These are phyloP conservation scores for Drosophila parabipectinata DNA, from an alignment of 1,140 invertebrate genomes.

Conservation along the genomic window DNA sequence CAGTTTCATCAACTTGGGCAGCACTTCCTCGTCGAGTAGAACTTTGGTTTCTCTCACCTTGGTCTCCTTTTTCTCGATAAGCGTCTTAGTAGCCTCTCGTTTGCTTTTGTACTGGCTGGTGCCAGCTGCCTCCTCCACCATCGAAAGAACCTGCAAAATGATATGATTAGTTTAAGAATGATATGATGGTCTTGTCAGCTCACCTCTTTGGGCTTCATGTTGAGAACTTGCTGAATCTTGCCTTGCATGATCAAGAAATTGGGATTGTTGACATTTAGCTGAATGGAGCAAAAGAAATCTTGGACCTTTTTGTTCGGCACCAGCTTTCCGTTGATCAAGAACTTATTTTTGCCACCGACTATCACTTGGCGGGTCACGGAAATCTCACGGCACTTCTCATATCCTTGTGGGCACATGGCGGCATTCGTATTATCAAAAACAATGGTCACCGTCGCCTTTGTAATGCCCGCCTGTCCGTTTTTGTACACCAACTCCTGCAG, in stretches of 20 bases:
- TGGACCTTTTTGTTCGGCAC: conserved; percentile 95
- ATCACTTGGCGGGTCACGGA: conserved; percentile 95
- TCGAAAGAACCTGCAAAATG: conserved; percentile 91
- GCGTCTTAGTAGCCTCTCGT: conserved; percentile 93
- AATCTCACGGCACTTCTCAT: conserved; percentile 96
- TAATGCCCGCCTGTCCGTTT: conserved; percentile 97
- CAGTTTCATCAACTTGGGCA: conserved; percentile 93
- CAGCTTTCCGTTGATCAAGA: conserved; percentile 96
- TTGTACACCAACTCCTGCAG: conserved; percentile 99
- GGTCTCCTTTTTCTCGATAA: conserved; percentile 97
- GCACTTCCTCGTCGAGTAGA: conserved; percentile 94
- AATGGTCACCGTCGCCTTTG: conserved; percentile 97
- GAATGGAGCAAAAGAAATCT: conserved; percentile 98
- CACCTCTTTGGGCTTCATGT: conserved; percentile 99
- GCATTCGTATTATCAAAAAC: conserved; percentile 97
- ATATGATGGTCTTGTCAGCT: not conserved
- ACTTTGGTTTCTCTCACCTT: conserved; percentile 94
- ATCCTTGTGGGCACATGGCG: conserved; percentile 94
- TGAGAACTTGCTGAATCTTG: conserved; percentile 99
- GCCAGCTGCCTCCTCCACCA: conserved; percentile 99
- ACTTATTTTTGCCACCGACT: conserved; percentile 95
- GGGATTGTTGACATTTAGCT: conserved; percentile 99
- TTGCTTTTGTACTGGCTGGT: conserved; percentile 98
- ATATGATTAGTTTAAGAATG: not conserved
- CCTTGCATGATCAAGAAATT: conserved; percentile 99